phyloP scores from a whole-genome alignment of 1,140 invertebrate species.

The Nomia melanderi region DNA sequence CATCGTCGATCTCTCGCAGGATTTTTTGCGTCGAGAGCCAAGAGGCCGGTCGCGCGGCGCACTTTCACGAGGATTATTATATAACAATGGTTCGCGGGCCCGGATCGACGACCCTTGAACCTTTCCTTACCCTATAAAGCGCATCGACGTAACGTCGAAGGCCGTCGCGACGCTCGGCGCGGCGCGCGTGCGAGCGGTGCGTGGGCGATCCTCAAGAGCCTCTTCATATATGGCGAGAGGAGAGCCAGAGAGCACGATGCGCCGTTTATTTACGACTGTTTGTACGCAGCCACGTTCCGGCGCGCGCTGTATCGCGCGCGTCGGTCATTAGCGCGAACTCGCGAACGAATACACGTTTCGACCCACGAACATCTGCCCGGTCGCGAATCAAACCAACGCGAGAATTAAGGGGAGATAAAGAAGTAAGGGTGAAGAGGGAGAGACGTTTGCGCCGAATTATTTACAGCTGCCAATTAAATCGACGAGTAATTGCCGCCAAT shows the following conservation, averaged over 20 bases:
- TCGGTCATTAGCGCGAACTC: slow-evolving; percentile 59
- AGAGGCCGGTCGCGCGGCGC: not conserved
- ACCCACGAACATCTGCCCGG: slow-evolving; percentile 36
- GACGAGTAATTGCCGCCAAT: slow-evolving; percentile 52
- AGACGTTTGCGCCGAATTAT: slow-evolving; percentile 48
- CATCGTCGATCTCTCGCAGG: not conserved
- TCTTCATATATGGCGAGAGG: slow-evolving; percentile 58
- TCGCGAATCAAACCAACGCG: not conserved
- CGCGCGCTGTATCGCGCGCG: slow-evolving; percentile 51
- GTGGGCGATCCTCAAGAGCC: slow-evolving; percentile 58
- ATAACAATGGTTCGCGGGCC: slow-evolving; percentile 12
- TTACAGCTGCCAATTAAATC: slow-evolving; percentile 58
- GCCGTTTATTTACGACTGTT: slow-evolving; percentile 63
- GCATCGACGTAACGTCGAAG: slow-evolving; percentile 49
- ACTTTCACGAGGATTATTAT: slow-evolving; percentile 33
- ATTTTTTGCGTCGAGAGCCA: not conserved
- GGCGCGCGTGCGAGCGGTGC: slow-evolving; percentile 40
- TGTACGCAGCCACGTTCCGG: slow-evolving; percentile 38
- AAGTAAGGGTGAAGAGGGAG: slow-evolving; percentile 22
- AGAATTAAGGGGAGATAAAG: not conserved
- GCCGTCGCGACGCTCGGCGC: slow-evolving; percentile 44
- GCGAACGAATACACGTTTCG: slow-evolving; percentile 35
- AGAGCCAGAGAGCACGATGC: slow-evolving; percentile 58
- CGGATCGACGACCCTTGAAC: slow-evolving; percentile 48
- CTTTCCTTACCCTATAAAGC: slow-evolving; percentile 27